Conservation (phyloP, 2,797 vertebrate species). For the Poecilia gillii region DNA sequence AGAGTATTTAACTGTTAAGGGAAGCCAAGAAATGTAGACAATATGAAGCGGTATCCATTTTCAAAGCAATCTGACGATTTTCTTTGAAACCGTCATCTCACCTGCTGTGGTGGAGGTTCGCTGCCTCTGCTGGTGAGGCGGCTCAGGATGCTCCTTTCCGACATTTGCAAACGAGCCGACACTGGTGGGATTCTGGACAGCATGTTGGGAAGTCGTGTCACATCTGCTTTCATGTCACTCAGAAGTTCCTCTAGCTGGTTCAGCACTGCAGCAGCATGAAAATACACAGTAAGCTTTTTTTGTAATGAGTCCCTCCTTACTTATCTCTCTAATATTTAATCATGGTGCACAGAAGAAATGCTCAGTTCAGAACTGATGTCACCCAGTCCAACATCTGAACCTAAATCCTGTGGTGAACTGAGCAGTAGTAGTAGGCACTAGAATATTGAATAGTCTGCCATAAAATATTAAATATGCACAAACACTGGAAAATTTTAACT, state of each 20-base stretch:
- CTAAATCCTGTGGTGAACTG: not conserved
- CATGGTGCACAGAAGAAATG: not conserved
- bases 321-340: not conserved
- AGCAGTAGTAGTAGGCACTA: not conserved
- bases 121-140: constrained; percentile 93
- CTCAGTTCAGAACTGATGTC: not conserved
- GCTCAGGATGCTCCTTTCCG: constrained; percentile 95
- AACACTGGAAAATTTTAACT: not conserved
- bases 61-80: not conserved
- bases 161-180: constrained; percentile 96
- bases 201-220: constrained; percentile 97
- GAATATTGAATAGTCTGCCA: not conserved
- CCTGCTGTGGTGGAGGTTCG: constrained; percentile 90
- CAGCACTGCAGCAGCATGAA: constrained; percentile 82
- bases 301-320: not conserved
- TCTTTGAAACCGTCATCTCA: constrained; percentile 47
- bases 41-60: constrained; percentile 1
- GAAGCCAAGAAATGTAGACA: not conserved
- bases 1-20: not conserved
- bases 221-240: constrained; percentile 98
- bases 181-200: constrained; percentile 94
- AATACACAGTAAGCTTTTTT: constrained; percentile 1
- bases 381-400: not conserved
- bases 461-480: not conserved
- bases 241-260: constrained; percentile 98